phyloP scores from a whole-genome alignment of 1,140 invertebrate species.

The Trinorchestia longiramus region DNA sequence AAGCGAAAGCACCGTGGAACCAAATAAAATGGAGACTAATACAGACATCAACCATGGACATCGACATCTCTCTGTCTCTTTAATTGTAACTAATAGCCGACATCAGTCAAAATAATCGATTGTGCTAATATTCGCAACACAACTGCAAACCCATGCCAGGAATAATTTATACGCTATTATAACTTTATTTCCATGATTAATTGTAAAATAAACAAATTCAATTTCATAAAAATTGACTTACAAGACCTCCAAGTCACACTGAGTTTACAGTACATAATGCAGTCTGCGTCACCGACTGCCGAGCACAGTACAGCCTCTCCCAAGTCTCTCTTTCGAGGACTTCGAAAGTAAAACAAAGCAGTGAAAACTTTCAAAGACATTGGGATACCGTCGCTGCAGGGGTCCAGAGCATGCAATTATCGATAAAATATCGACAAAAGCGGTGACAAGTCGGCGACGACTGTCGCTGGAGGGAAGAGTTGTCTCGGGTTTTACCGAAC shows the following conservation, averaged over 20 bases:
- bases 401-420: slow-evolving; percentile 35
- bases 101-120: neutral
- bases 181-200: neutral
- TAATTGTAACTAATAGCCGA: neutral
- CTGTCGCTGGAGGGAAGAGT: neutral
- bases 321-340: neutral
- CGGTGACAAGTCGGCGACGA: slow-evolving; percentile 27
- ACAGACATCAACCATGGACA: neutral
- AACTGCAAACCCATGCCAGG: neutral
- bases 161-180: neutral
- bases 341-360: neutral
- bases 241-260: neutral
- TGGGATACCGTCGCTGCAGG: slow-evolving; percentile 4
- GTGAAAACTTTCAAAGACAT: neutral
- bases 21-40: neutral
- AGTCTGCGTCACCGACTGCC: neutral
- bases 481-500: neutral
- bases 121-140: neutral
- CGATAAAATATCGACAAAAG: slow-evolving; percentile 36
- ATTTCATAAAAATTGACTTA: neutral
- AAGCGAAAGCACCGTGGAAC: neutral
- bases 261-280: neutral
- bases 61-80: neutral
- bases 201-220: neutral
- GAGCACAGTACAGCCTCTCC: neutral